phyloP scores from a whole-genome alignment of 2,888 invertebrate species.

The Temnothorax rugatulus region DNA sequence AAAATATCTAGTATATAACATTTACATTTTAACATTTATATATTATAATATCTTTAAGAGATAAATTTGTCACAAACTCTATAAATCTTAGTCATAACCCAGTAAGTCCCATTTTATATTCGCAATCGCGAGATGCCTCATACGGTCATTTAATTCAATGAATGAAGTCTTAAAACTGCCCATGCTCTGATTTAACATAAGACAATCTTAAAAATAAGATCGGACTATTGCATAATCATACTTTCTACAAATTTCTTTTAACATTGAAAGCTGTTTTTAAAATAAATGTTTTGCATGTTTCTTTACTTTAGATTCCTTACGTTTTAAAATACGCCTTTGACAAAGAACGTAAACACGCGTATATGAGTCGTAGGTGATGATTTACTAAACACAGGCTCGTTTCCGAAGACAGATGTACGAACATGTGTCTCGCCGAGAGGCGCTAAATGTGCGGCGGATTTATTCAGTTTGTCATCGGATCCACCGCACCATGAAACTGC shows the following conservation, averaged over 20 bases:
- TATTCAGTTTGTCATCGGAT: constrained; percentile 82
- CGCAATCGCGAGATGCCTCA: not conserved
- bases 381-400: constrained; percentile 51
- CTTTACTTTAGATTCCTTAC: not conserved
- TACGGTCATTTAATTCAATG: not conserved
- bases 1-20: not conserved
- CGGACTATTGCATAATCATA: not conserved
- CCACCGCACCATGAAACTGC: constrained; percentile 77
- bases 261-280: not conserved
- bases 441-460: constrained; percentile 79
- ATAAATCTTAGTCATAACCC: not conserved
- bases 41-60: not conserved
- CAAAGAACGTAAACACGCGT: not conserved
- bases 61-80: not conserved
- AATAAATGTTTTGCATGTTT: not conserved
- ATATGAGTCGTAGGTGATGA: constrained; percentile 2
- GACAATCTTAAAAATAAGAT: not conserved
- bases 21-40: not conserved
- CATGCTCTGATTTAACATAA: not conserved
- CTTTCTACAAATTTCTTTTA: not conserved
- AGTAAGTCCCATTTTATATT: not conserved
- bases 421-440: constrained; percentile 78
- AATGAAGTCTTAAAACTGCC: not conserved
- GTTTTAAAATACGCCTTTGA: not conserved
- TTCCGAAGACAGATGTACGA: constrained; percentile 77